Conservation (phyloP, 2,797 vertebrate genomes). For the Iguana delicatissima region DNA sequence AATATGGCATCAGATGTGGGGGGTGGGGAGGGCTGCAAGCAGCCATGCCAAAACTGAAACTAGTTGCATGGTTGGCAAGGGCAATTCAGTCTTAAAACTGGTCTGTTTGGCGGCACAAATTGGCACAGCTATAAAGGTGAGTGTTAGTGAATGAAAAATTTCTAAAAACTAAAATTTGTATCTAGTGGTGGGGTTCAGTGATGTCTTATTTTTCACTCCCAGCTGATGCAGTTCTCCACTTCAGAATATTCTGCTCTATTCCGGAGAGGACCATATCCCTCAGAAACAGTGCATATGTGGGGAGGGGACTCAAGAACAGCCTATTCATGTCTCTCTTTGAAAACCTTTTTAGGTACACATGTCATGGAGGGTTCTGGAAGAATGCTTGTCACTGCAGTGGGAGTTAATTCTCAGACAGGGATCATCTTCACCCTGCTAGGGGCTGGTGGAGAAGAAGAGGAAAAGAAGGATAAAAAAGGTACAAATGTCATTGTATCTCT, state of each 20-base stretch:
- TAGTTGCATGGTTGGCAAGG: not conserved
- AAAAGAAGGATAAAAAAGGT: constrained; percentile 99
- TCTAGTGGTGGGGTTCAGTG: not conserved
- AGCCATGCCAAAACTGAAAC: not conserved
- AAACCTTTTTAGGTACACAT: constrained; percentile 89
- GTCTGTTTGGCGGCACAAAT: not conserved
- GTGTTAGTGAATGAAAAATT: not conserved
- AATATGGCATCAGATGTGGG: not conserved
- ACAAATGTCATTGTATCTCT: constrained; percentile 36
- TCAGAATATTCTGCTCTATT: not conserved
- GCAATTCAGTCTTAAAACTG: not conserved
- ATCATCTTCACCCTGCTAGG: constrained; percentile 98
- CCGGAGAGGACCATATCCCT: not conserved
- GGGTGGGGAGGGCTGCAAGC: not conserved
- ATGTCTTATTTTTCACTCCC: not conserved
- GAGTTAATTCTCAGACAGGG: constrained; percentile 98
- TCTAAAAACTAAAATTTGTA: not conserved
- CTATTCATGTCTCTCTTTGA: constrained; percentile 33
- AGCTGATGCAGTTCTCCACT: too few species aligned
- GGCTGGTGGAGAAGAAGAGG: constrained; percentile 92
- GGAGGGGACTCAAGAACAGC: not conserved
- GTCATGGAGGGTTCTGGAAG: constrained; percentile 99
- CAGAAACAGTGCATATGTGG: not conserved
- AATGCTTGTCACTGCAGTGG: constrained; percentile 96
- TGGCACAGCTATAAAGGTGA: not conserved